A percentile compares a stretch with the other conserved stretches of the same genome.
Evolutionary conservation across 2,113 vertebrate species (phyloP).

Genomic region (Fulmarus glacialis): DNA sequence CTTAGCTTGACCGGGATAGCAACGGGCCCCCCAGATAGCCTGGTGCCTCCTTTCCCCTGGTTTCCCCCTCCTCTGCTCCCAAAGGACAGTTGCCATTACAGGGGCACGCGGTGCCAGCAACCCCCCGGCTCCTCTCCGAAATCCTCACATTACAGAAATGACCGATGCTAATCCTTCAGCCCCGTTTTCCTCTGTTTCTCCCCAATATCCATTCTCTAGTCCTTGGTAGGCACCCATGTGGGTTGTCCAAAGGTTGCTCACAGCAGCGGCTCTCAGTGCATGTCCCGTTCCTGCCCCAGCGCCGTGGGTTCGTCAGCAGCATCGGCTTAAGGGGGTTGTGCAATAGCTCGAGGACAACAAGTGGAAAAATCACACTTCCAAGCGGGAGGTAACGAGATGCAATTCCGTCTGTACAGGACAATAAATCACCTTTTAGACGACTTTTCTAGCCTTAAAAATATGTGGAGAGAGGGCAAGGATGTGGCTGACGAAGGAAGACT

Average conservation of each 20-base stretch:
- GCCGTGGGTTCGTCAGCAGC: background rate
- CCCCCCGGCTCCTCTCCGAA: background rate
- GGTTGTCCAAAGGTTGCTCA: background rate
- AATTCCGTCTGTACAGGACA: background rate
- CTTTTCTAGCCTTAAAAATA: background rate
- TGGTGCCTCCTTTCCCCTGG: background rate
- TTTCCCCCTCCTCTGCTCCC: background rate
- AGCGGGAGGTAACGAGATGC: background rate
- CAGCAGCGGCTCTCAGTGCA: background rate
- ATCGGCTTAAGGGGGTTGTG: background rate
- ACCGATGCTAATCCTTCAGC: background rate
- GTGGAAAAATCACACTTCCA: background rate
- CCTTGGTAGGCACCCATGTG: fast-evolving
- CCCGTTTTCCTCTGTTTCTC: background rate
- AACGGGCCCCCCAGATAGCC: background rate
- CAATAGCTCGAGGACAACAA: background rate
- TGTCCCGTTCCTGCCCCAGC: background rate
- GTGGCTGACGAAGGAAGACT: background rate
- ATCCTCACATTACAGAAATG: background rate
- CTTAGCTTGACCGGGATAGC: background rate
- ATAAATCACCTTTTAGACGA: background rate
- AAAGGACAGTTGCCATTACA: background rate
- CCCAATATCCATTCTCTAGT: background rate
- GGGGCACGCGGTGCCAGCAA: fast-evolving
- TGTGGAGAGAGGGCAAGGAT: background rate